Evolutionary conservation across 2,113 vertebrate genomes (phyloP).

Genomic region (Plecotus auritus): DNA sequence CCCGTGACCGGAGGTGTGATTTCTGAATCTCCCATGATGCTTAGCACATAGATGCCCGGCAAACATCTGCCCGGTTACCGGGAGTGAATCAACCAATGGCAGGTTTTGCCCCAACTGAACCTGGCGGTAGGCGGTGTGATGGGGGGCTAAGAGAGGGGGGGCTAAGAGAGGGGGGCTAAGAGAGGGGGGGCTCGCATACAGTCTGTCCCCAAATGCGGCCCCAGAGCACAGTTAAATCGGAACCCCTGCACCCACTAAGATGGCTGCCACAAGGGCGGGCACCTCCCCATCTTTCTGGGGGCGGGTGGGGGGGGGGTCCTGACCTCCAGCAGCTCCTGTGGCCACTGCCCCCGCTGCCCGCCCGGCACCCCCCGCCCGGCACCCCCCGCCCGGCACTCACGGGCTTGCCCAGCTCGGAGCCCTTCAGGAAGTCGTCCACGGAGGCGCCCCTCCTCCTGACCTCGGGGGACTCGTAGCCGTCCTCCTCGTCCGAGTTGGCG

Average conservation of each 20-base stretch:
- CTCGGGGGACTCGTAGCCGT: constrained; percentile 88
- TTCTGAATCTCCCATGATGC: too few species aligned
- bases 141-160: accelerated
- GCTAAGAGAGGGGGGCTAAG: too few species aligned
- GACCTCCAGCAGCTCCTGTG: not conserved
- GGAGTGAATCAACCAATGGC: too few species aligned
- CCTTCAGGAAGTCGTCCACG: constrained; percentile 95
- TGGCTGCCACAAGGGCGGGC: accelerated
- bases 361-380: accelerated
- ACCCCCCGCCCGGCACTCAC: constrained; percentile 71
- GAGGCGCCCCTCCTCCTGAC: constrained; percentile 89
- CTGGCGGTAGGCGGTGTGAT: too few species aligned
- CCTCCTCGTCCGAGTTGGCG: constrained; percentile 89
- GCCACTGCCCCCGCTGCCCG: not conserved
- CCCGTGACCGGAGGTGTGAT: too few species aligned
- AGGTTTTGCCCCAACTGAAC: too few species aligned
- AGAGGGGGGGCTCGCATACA: too few species aligned
- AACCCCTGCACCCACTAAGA: accelerated
- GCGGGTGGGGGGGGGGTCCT: accelerated
- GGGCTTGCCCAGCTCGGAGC: constrained; percentile 94
- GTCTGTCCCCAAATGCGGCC: not conserved
- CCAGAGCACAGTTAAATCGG: accelerated
- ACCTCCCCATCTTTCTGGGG: not conserved
- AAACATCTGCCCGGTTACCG: too few species aligned
- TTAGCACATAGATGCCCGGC: too few species aligned